phyloP scores from a whole-genome alignment of 2,797 vertebrate species.

The Enteromius argenteus region DNA sequence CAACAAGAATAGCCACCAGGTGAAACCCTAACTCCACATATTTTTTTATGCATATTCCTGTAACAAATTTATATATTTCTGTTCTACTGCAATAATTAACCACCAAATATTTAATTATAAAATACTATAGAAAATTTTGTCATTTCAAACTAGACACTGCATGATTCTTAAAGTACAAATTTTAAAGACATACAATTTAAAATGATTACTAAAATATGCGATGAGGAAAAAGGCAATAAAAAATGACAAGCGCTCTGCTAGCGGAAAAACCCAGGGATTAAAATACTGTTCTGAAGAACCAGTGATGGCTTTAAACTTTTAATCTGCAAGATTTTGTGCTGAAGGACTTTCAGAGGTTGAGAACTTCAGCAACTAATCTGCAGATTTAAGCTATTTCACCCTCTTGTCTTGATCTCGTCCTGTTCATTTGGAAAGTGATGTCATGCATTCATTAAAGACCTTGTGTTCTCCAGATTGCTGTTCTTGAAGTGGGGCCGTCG shows the following conservation, averaged over 20 bases:
- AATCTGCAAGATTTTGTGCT: too few species aligned
- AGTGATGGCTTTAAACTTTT: too few species aligned
- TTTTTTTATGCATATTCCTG: background rate
- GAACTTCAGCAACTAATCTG: background rate
- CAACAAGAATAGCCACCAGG: background rate
- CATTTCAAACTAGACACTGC: too few species aligned
- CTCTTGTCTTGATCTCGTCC: slow-evolving; percentile 34
- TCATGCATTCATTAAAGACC: slow-evolving; percentile 71
- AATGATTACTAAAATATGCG: too few species aligned
- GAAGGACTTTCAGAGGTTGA: background rate
- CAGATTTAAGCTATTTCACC: background rate
- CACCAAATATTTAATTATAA: background rate
- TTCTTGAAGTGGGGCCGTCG: slow-evolving; percentile 42
- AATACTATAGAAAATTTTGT: too few species aligned
- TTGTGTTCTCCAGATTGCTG: slow-evolving; percentile 64
- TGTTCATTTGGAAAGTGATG: slow-evolving; percentile 72
- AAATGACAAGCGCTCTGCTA: too few species aligned
- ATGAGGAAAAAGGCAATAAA: too few species aligned
- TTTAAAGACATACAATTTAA: too few species aligned
- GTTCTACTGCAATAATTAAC: background rate
- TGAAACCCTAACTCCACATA: background rate
- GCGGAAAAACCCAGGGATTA: background rate
- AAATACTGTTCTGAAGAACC: background rate
- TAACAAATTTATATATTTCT: too few species aligned
- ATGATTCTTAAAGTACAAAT: too few species aligned